phyloP scores from a whole-genome alignment of 2,888 invertebrate genomes.

The Caenorhabditis panamensis region DNA sequence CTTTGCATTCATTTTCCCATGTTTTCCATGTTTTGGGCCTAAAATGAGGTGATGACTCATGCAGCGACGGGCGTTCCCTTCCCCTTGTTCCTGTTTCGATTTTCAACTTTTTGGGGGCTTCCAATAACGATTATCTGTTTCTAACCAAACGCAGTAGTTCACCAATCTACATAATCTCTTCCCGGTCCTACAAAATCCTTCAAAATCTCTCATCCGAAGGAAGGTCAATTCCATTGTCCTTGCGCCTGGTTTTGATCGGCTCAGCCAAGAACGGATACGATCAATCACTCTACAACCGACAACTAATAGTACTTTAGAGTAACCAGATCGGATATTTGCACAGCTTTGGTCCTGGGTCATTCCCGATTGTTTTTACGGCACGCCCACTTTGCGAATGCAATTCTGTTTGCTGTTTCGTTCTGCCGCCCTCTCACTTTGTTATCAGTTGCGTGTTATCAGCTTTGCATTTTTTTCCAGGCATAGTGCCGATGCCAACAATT shows the following conservation, averaged over 20 bases:
- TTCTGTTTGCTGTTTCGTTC: slow-evolving; percentile 22
- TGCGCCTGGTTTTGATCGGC: slow-evolving; percentile 18
- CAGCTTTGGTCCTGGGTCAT: slow-evolving; percentile 33
- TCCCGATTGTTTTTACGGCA: slow-evolving; percentile 6
- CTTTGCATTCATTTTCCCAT: not conserved
- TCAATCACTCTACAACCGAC: slow-evolving; percentile 11
- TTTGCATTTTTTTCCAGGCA: slow-evolving; percentile 18
- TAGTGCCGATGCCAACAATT: slow-evolving; percentile 6
- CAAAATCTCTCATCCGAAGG: slow-evolving; percentile 7
- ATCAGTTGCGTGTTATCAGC: slow-evolving; percentile 18
- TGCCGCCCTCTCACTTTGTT: not conserved
- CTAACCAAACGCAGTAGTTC: slow-evolving; percentile 2
- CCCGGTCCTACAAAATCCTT: slow-evolving; percentile 2
- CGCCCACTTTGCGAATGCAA: not conserved
- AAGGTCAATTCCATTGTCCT: slow-evolving; percentile 9
- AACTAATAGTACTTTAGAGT: slow-evolving; percentile 14
- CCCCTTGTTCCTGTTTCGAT: too few relatives aligned
- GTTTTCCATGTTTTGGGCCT: slow-evolving; percentile 5
- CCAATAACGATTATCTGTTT: too few relatives aligned
- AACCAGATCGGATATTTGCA: slow-evolving; percentile 19
- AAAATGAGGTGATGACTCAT: slow-evolving; percentile 16
- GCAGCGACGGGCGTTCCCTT: too few relatives aligned
- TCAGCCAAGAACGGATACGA: slow-evolving; percentile 26
- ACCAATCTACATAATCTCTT: not conserved
- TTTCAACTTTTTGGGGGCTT: too few relatives aligned